Percentiles rank a stretch among this genome's conserved stretches.
Conservation (phyloP, 2,113 vertebrate species). For the Collichthys lucidus region DNA sequence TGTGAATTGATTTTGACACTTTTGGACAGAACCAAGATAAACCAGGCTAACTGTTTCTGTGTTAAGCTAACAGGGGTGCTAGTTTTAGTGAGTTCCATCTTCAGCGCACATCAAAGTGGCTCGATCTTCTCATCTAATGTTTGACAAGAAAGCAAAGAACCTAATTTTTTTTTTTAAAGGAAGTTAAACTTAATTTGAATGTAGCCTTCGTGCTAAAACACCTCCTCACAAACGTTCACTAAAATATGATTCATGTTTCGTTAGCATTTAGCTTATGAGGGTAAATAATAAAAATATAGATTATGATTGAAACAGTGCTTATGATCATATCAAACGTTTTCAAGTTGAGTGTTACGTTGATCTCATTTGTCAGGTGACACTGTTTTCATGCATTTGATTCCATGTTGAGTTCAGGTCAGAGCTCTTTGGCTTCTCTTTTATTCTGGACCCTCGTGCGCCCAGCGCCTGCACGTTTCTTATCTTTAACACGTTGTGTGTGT, state of each 20-base stretch:
- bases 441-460: slow-evolving; percentile 9
- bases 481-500: slow-evolving; percentile 4
- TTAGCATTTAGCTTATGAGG: not conserved
- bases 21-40: no score
- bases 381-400: slow-evolving; percentile 37
- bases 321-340: slow-evolving; percentile 7
- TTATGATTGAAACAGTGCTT: not conserved
- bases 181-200: not conserved
- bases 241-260: not conserved
- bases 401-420: slow-evolving; percentile 16
- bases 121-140: no score
- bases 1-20: no score
- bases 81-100: no score
- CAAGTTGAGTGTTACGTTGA: slow-evolving; percentile 1
- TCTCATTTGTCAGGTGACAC: not conserved
- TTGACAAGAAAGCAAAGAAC: no score
- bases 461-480: slow-evolving; percentile 27
- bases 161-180: not conserved
- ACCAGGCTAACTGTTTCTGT: no score
- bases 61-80: no score
- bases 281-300: not conserved
- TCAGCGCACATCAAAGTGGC: no score
- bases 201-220: not conserved
- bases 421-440: slow-evolving; percentile 31
- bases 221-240: not conserved